These are phyloP conservation scores for Phataginus tetradactyla DNA, from an alignment of 2,797 vertebrate species.

Conservation along the genomic window DNA sequence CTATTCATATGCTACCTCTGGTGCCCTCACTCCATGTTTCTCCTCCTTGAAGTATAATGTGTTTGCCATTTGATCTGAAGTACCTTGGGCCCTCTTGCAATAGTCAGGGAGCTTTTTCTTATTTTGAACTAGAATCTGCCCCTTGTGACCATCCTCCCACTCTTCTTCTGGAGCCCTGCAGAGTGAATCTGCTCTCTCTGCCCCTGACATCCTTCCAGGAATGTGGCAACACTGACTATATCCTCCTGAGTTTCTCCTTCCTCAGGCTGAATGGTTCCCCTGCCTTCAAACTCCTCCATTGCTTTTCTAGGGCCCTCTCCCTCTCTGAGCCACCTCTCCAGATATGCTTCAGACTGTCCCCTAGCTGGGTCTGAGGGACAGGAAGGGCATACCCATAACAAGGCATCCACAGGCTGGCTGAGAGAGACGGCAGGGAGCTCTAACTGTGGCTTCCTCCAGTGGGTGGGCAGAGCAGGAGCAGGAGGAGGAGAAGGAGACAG, in stretches of 20 bases:
- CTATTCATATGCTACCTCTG: background rate
- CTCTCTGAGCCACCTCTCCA: background rate
- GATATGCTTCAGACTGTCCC: background rate
- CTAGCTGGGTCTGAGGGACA: background rate
- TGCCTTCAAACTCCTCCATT: background rate
- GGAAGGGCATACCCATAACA: constrained; percentile 24
- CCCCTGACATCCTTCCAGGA: background rate
- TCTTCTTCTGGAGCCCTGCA: background rate
- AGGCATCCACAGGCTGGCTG: constrained; percentile 54
- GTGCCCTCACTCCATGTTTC: background rate
- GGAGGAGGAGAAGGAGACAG: constrained; percentile 70
- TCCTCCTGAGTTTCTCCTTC: background rate
- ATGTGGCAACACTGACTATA: background rate
- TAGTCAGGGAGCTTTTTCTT: background rate
- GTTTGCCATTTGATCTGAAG: background rate
- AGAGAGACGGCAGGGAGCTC: constrained; percentile 39
- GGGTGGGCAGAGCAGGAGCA: constrained; percentile 32
- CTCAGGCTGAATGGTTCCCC: background rate
- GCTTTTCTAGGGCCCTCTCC: background rate
- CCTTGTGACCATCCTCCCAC: background rate
- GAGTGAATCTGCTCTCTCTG: background rate
- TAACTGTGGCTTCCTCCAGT: constrained; percentile 74
- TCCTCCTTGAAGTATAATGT: background rate
- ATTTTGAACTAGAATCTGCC: background rate
- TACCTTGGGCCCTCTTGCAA: background rate